Evolutionary conservation across 2,113 vertebrate species (phyloP).

Genomic region (Gyps fulvus): DNA sequence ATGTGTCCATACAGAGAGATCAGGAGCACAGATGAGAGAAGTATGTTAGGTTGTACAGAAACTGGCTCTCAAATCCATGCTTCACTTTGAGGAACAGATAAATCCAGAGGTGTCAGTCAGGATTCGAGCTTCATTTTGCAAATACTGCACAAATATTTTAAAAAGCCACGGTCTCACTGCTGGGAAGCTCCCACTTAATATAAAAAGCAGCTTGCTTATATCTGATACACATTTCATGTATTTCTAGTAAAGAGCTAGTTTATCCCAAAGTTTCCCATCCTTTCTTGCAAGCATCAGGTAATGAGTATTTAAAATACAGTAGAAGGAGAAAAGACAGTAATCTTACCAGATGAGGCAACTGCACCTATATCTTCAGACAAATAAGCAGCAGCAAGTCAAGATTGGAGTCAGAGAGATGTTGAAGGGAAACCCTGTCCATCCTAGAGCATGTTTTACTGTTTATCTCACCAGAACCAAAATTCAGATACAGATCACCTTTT

Average conservation of each 20-base stretch:
- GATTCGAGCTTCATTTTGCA: not conserved
- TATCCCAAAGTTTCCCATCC: not conserved
- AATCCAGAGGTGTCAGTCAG: not conserved
- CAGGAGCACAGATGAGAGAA: not conserved
- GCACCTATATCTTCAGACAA: not conserved
- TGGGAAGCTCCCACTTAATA: not conserved
- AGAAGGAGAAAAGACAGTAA: not conserved
- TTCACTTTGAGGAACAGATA: not conserved
- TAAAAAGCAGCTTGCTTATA: not conserved
- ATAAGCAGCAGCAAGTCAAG: not conserved
- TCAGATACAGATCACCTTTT: not conserved
- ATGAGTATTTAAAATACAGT: not conserved
- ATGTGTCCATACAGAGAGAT: not conserved
- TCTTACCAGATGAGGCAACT: not conserved
- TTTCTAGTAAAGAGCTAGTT: not conserved
- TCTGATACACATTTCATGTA: not conserved
- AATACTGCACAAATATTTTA: not conserved
- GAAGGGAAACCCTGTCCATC: not conserved
- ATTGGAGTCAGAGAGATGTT: not conserved
- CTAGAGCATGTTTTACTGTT: not conserved
- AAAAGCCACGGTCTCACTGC: not conserved
- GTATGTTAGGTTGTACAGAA: accelerated
- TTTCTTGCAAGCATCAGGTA: not conserved
- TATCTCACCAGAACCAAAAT: not conserved
- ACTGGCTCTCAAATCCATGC: not conserved